Conservation (phyloP, 2,797 vertebrate genomes). For the Silurus lanzhouensis region DNA sequence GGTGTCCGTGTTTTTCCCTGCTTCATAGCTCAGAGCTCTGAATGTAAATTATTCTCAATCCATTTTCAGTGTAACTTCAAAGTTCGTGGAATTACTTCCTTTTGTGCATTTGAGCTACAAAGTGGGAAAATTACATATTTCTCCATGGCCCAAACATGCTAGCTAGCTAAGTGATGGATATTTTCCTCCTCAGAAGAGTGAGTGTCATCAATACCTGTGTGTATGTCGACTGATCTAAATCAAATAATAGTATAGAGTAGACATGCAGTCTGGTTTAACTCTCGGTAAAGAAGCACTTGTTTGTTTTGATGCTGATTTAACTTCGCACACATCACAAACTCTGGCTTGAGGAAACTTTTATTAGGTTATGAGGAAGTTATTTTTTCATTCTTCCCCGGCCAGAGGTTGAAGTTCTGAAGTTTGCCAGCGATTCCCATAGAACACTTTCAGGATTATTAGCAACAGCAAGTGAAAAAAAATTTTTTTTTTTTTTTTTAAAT, state of each 20-base stretch:
- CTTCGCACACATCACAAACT: not conserved
- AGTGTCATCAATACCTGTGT: not conserved
- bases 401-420: not conserved
- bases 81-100: too few species aligned
- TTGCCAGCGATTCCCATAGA: not conserved
- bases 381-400: too few species aligned
- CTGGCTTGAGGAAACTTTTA: not conserved
- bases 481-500: too few species aligned
- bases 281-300: not conserved
- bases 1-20: too few species aligned
- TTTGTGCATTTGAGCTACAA: too few species aligned
- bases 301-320: not conserved
- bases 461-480: not conserved
- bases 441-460: not conserved
- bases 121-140: too few species aligned
- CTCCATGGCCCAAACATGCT: too few species aligned
- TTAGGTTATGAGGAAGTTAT: too few species aligned
- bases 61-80: too few species aligned
- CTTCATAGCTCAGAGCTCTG: too few species aligned
- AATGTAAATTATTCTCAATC: too few species aligned
- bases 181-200: not conserved
- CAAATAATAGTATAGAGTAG: not conserved
- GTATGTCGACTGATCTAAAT: not conserved
- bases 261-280: not conserved
- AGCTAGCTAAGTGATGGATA: not conserved